These are phyloP conservation scores for Zeugodacus cucurbitae DNA, from an alignment of 1,140 invertebrate genomes.

Conservation along the genomic window DNA sequence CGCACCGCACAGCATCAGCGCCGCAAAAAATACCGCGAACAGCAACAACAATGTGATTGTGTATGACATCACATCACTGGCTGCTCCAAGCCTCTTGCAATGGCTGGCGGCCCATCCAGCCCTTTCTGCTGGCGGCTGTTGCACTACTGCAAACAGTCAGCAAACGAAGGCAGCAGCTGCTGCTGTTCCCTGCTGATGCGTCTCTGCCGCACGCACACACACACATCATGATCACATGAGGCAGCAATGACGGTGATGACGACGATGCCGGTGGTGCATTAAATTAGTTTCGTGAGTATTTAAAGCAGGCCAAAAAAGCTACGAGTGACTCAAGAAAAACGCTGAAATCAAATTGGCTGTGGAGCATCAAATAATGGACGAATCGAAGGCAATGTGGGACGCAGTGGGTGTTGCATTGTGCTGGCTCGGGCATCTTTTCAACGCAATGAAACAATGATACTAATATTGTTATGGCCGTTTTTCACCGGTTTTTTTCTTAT, in stretches of 20 bases:
- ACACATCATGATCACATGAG: neutral
- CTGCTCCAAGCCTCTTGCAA: neutral
- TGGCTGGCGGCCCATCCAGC: neutral
- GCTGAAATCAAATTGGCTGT: neutral
- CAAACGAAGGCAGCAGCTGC: neutral
- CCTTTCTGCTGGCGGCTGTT: neutral
- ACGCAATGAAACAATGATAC: neutral
- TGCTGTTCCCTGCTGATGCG: neutral
- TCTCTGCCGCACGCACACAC: neutral
- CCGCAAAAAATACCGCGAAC: neutral
- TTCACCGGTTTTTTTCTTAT: neutral
- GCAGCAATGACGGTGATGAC: neutral
- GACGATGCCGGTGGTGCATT: neutral
- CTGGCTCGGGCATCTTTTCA: neutral
- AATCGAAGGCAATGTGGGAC: neutral
- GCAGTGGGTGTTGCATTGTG: slow-evolving; percentile 3
- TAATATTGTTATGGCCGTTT: neutral
- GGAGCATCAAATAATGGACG: neutral
- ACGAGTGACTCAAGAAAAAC: neutral
- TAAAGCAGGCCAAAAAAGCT: slow-evolving; percentile 7
- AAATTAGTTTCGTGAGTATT: slow-evolving; percentile 39
- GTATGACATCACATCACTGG: neutral
- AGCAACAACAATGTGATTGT: neutral
- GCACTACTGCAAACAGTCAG: neutral
- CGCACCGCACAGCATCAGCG: neutral